Evolutionary conservation across 2,113 vertebrate species (phyloP).

Genomic region (Mus spicilegus): DNA sequence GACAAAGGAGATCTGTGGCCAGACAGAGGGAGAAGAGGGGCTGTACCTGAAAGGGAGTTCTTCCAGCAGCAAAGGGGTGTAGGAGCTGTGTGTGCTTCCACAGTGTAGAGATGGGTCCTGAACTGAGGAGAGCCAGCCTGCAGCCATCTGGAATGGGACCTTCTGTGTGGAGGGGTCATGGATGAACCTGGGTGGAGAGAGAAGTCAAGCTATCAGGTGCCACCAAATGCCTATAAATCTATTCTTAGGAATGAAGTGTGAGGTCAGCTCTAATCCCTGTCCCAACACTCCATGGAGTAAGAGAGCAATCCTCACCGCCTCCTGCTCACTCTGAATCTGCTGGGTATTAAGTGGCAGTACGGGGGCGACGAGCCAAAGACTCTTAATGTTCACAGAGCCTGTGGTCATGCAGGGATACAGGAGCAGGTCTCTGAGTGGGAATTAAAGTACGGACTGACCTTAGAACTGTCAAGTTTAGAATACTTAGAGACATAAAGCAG

Average conservation of each 20-base stretch:
- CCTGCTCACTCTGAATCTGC: background rate
- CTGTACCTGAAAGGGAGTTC: background rate
- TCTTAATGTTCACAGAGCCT: background rate
- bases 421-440: background rate
- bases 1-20: background rate
- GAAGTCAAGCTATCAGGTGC: background rate
- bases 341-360: too few species aligned
- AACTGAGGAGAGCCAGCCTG: background rate
- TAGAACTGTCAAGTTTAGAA: background rate
- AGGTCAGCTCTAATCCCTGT: background rate
- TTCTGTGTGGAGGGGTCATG: background rate
- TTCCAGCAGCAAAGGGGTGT: background rate
- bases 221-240: background rate
- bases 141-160: background rate
- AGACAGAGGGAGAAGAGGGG: background rate
- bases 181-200: background rate
- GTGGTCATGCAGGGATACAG: fast-evolving
- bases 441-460: background rate
- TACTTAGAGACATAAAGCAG: background rate
- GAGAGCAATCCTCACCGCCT: background rate
- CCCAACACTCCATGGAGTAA: too few species aligned
- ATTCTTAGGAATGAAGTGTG: background rate
- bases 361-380: background rate
- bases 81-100: background rate
- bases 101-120: background rate